Conservation (phyloP, 1,140 invertebrate species). For the Ips typographus region DNA sequence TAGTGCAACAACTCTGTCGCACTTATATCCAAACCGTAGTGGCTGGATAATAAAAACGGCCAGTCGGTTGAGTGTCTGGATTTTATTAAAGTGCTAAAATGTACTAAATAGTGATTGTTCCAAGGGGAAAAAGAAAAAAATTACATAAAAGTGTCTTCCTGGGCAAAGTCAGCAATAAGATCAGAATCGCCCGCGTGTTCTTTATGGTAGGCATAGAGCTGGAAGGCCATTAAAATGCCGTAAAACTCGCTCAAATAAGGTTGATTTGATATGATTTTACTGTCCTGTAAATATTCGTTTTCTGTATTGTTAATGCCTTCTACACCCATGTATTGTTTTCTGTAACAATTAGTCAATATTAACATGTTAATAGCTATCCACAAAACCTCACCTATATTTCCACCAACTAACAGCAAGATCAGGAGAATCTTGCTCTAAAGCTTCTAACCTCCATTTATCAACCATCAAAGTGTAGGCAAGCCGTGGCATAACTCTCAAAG, state of each 20-base stretch:
- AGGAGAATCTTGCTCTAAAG: slow-evolving; percentile 53
- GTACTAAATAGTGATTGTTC: neutral
- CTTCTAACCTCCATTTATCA: slow-evolving; percentile 61
- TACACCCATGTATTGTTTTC: slow-evolving; percentile 52
- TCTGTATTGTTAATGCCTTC: slow-evolving; percentile 50
- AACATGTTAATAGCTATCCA: neutral
- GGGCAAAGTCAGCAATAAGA: slow-evolving; percentile 45
- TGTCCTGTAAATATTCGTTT: slow-evolving; percentile 58
- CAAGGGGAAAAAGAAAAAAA: neutral
- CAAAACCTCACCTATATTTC: slow-evolving; percentile 54
- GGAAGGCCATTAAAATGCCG: slow-evolving; percentile 54
- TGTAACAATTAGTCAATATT: slow-evolving; percentile 18
- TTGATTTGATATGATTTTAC: slow-evolving; percentile 58
- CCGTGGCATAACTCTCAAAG: slow-evolving; percentile 57
- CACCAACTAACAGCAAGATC: slow-evolving; percentile 51
- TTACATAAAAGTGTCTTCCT: slow-evolving; percentile 45
- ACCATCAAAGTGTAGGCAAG: slow-evolving; percentile 61
- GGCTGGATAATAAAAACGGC: slow-evolving; percentile 39
- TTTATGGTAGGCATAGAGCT: slow-evolving; percentile 51
- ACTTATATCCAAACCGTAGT: slow-evolving; percentile 45
- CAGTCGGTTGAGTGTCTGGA: slow-evolving; percentile 43
- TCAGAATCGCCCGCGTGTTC: slow-evolving; percentile 44
- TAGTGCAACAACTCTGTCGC: slow-evolving; percentile 46
- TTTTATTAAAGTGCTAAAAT: slow-evolving; percentile 42
- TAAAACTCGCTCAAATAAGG: slow-evolving; percentile 60